These are phyloP conservation scores for Stegastes partitus DNA, from an alignment of 2,113 vertebrate genomes.

Conservation along the genomic window DNA sequence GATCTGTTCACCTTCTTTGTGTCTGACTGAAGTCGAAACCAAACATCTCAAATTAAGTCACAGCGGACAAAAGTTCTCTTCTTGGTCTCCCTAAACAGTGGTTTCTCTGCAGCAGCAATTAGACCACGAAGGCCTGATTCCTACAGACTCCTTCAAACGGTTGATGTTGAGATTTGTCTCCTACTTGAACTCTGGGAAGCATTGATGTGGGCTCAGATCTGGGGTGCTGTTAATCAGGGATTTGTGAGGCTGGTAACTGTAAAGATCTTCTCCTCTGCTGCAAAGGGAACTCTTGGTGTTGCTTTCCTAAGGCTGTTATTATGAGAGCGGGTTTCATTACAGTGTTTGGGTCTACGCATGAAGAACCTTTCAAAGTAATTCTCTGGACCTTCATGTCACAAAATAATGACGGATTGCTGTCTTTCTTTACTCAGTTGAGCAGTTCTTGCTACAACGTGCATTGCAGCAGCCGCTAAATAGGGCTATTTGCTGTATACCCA, in stretches of 20 bases:
- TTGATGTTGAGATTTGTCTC: neutral
- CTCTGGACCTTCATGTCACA: neutral
- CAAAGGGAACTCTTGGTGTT: neutral
- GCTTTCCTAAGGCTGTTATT: neutral
- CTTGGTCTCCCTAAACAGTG: neutral
- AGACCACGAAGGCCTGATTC: neutral
- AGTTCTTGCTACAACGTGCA: too few species aligned
- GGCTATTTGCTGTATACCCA: too few species aligned
- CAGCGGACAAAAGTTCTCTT: neutral
- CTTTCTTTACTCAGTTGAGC: too few species aligned
- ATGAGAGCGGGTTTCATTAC: neutral
- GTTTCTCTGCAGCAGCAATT: neutral
- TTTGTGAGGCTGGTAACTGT: conserved; percentile 6
- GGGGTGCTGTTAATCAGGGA: conserved; percentile 10
- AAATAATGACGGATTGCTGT: too few species aligned
- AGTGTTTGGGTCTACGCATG: neutral
- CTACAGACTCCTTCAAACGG: neutral
- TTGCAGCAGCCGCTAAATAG: too few species aligned
- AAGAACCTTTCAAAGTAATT: neutral
- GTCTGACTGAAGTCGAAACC: too few species aligned
- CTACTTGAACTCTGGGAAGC: conserved; percentile 1
- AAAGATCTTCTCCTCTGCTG: neutral
- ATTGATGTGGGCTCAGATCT: neutral
- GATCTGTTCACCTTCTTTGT: too few species aligned
- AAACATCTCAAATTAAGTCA: too few species aligned